Evolutionary conservation across 2,113 vertebrate genomes (phyloP), one percentile per base, ranked within the genome.

Genomic region (Rhombomys opimus): DNA sequence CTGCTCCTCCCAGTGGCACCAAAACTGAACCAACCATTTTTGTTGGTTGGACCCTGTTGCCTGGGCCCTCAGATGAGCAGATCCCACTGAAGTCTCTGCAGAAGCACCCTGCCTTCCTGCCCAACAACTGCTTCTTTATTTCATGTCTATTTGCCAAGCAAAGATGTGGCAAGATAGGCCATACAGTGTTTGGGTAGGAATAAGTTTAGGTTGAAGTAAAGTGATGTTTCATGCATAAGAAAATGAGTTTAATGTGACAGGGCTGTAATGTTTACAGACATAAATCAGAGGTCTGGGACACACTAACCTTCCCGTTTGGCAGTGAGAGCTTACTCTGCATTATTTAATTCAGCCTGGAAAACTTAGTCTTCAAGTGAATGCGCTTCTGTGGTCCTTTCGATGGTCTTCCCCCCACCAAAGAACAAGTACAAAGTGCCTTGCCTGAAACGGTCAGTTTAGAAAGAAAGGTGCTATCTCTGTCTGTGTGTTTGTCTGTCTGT

Each of bases 111-210:
- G 46, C n/a, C 23, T 54, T 61, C 61, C 32, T 68, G 23, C 6
- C 18, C 30, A 63, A 85, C 41, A 93, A 52, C 12, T 25, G 38
- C 54, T 82, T 88, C 96, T 94, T 94, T 97, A 94, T 82, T 77
- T 87, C 65, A 52, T 52, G 35, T 63, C 84, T 91, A 80, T 92
- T 90, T 88, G 80, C 75, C 91, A 94, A 80, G 73, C 52, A 93
- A 52, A 96, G 94, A 95, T 90, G 90, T 22, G 89, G 78, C 32
- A 27, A 89, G 75, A 85, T 30, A 63, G 78, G 41, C 23, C 50
- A 90, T 93, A 52, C 96, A 92, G 91, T 96, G 95, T 87, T 98
- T 97, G 93, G 92, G 96, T 23, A 97, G 94, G 85, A 96, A 93
- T 91, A 96, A 73, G 50, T 67, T 88, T 61, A 46, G 38, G 7